Evolutionary conservation across 1,140 invertebrate genomes (phyloP).

Genomic region (Nymphalis io): DNA sequence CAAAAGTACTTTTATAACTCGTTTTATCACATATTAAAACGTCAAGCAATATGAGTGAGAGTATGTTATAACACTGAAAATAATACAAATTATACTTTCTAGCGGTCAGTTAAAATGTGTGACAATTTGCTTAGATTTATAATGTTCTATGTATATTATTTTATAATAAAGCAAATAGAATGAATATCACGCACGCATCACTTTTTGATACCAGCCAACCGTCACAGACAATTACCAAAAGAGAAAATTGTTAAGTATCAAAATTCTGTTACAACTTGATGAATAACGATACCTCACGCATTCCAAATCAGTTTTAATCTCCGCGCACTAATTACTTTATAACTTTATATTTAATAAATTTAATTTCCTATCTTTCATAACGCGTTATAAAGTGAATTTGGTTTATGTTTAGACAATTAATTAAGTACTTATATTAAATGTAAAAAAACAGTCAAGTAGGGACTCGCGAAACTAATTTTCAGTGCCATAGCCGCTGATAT

Average conservation of each 20-base stretch:
- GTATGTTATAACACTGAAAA: not conserved
- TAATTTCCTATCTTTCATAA: not conserved
- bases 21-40: conserved; percentile 1
- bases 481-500: too few relatives aligned
- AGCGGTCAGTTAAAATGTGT: not conserved
- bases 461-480: too few relatives aligned
- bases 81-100: conserved; percentile 6
- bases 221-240: conserved; percentile 26
- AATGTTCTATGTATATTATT: not conserved
- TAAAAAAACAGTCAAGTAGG: too few relatives aligned
- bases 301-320: conserved; percentile 8
- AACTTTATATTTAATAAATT: not conserved
- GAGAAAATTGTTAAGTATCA: conserved; percentile 26
- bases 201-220: conserved; percentile 21
- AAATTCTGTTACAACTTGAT: conserved; percentile 27
- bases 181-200: conserved; percentile 11
- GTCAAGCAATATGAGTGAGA: not conserved
- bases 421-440: too few relatives aligned
- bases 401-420: too few relatives aligned
- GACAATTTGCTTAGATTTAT: not conserved
- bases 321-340: conserved; percentile 1
- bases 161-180: conserved; percentile 15
- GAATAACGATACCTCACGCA: conserved; percentile 17
- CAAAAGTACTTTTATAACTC: not conserved
- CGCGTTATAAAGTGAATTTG: too few relatives aligned